These are phyloP conservation scores for Rotaria macrura DNA, from an alignment of 2,888 invertebrate genomes.

Conservation along the genomic window DNA sequence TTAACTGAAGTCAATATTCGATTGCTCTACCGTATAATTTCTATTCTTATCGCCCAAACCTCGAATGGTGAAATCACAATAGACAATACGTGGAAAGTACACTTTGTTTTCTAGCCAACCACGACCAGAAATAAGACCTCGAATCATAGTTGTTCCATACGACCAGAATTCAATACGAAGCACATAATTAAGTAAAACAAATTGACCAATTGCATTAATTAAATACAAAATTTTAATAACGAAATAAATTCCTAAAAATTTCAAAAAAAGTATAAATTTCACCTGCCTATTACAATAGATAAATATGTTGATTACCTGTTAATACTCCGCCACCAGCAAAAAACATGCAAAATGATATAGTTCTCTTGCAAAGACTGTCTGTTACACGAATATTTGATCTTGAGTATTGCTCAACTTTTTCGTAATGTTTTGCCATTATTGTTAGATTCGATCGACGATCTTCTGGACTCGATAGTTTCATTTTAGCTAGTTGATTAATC, in stretches of 20 bases:
- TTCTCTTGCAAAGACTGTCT: not conserved
- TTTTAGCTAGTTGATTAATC: not conserved
- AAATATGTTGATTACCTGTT: not conserved
- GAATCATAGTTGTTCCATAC: not conserved
- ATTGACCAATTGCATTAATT: conserved; percentile 6
- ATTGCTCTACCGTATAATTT: not conserved
- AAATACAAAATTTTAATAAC: not conserved
- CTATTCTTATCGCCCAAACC: not conserved
- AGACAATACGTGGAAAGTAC: conserved; percentile 11
- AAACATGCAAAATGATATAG: not conserved
- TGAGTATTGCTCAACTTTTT: not conserved
- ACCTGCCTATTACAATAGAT: not conserved
- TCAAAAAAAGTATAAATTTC: too few relatives aligned
- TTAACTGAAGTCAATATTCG: not conserved
- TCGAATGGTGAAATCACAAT: conserved; percentile 19
- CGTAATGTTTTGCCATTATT: conserved; percentile 14
- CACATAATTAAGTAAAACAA: not conserved
- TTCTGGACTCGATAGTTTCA: not conserved
- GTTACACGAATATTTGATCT: not conserved
- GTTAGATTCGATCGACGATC: not conserved
- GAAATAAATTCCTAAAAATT: conserved; percentile 16
- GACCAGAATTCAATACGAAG: not conserved
- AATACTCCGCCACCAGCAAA: conserved; percentile 14
- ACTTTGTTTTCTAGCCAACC: not conserved
- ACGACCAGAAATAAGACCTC: not conserved